phyloP scores from a whole-genome alignment of 2,888 invertebrate genomes.

The Tolmerus cingulatus region DNA sequence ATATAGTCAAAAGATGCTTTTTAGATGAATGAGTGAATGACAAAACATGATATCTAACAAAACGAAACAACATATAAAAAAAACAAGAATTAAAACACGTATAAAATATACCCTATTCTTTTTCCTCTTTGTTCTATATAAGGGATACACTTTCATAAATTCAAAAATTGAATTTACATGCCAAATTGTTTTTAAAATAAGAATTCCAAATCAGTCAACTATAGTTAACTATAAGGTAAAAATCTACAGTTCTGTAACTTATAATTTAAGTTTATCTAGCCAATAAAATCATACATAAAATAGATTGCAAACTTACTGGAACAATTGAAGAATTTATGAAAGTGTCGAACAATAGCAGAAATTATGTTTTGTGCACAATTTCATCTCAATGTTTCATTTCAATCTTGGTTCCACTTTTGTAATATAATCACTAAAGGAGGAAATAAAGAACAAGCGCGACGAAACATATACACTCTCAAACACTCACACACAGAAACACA shows the following conservation, averaged over 20 bases:
- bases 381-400: not conserved
- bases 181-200: too few relatives aligned
- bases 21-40: slow-evolving; percentile 10
- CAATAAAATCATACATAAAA: too few relatives aligned
- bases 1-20: slow-evolving; percentile 16
- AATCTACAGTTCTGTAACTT: too few relatives aligned
- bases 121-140: not conserved
- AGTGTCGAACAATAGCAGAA: not conserved
- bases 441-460: not conserved
- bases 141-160: not conserved
- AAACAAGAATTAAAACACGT: not conserved
- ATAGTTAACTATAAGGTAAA: too few relatives aligned
- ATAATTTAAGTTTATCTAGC: not conserved
- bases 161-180: not conserved
- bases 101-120: not conserved
- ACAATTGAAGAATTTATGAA: not conserved
- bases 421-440: not conserved
- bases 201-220: too few relatives aligned
- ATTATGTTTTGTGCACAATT: not conserved
- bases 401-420: not conserved
- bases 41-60: slow-evolving; percentile 12
- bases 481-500: not conserved
- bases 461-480: not conserved
- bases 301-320: too few relatives aligned
- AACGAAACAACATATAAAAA: not conserved